Evolutionary conservation across 1,140 invertebrate genomes (phyloP), one percentile per base, ranked within the genome.

Genomic region (Leguminivora glycinivorella): DNA sequence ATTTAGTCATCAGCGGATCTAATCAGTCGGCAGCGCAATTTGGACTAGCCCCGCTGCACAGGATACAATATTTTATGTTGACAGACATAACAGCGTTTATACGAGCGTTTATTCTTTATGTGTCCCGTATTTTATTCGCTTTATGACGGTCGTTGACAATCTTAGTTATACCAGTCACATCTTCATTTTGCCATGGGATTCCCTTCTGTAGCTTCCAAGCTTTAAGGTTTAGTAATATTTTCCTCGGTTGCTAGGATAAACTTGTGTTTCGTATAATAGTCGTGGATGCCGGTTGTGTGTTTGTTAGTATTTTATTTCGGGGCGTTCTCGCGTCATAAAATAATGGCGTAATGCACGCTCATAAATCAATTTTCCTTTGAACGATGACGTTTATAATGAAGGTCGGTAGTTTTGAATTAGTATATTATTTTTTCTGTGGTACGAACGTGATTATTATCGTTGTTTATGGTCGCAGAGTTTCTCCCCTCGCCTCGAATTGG

Each of bases 1-100:
- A 60, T 60, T 60, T 60, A 60, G 56, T 29, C 56, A 60, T 60
- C 56, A 29, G 24, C 14, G 56, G 56, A 60, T 25, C 25, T 60
- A 60, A 60, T 60, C 56, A 60, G 25, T 26, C 56, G 79, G 77
- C 80, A 75, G 81, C 83, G 85, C 84, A 88, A 89, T 90, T 88
- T 82, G 84, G 87, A 79, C 83, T 79, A 73, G 75, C 80, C 82
- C 83, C 76, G 76, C 72, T 60, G 70, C 74, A 79, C 88, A 91
- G 89, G 88, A 91, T 90, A 89, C 88, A 88, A 91, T 90, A 91
- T 91, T 91, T 91, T 87, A 91, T 78, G 88, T 89, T 91, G 89
- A 91, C 88, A 91, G 89, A 91, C 88, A 87, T 88, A 90, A 89
- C 85, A 88, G 80, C 85, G 81, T 85, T 91, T 91, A 83, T 81